Evolutionary conservation across 2,113 vertebrate species (phyloP), one percentile per base, ranked within the genome.

Genomic region (Grantiella picta): DNA sequence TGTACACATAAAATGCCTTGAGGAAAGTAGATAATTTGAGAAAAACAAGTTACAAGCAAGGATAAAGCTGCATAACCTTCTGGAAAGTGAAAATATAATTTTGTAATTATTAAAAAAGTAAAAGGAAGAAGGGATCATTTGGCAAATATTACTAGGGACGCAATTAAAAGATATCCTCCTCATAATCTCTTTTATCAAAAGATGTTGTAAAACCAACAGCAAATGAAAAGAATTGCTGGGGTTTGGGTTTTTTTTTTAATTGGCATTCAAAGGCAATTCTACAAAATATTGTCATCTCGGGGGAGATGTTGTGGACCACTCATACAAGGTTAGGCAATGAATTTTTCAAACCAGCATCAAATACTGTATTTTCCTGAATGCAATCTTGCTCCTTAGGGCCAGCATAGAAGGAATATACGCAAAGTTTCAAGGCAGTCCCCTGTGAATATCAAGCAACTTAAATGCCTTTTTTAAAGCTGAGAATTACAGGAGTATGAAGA

Each of bases 321-420:
- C 92, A 79, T 54, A 93, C 65, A 95, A 78, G 61, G 69, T 86
- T 95, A 95, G 80, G 73, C 70, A 94, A 84, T 93, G 80, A 92
- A 95, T 89, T 95, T 93, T 96, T 97, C 85, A 94, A 96, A 71
- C 52, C 61, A 89, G 72, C 73, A 86, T 92, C 87, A 95, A 94
- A 78, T 94, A 54, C 82, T 66, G 7, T 68, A 27, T 95, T 96
- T 93, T 94, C 70, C 69, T 94, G 86, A 90, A 92, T 61, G 57
- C 40, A 68, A 0, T 87, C 81, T 84, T 92, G 61, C 44, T 96
- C 69, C 77, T 89, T 92, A 42, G 82, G 73, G 72, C 89, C 27
- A 60, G 24, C 9, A 8, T 57, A 76, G 93, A 86, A 76, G 72
- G 61, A 92, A 61, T 25, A 33, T 82, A 52, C 1, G 2, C 5